phyloP scores from a whole-genome alignment of 2,113 vertebrate species.

The Xiphophorus couchianus region DNA sequence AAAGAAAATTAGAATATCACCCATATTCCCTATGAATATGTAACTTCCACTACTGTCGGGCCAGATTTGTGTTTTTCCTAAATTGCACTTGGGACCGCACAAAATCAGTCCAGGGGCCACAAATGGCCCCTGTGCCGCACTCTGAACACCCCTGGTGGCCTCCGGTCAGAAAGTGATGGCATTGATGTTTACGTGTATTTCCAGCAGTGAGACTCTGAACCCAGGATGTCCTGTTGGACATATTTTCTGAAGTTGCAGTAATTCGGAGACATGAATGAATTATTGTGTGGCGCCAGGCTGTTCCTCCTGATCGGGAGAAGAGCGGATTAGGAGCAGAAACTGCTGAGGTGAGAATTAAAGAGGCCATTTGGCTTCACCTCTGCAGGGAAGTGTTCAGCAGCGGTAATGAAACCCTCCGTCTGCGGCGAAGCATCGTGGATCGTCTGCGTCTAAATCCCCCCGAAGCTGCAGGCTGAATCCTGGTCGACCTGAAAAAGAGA shows the following conservation, averaged over 20 bases:
- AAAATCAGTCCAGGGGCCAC: too few relatives aligned
- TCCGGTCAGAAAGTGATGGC: too few relatives aligned
- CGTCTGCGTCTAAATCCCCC: constrained; percentile 8
- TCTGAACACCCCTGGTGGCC: too few relatives aligned
- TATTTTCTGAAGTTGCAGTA: neutral
- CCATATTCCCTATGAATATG: too few relatives aligned
- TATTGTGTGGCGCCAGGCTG: neutral
- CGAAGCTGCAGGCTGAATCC: constrained; percentile 25
- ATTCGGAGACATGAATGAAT: neutral
- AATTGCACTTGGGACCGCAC: too few relatives aligned
- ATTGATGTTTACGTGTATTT: too few relatives aligned
- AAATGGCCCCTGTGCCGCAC: too few relatives aligned
- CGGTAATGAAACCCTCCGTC: neutral
- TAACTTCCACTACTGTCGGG: too few relatives aligned
- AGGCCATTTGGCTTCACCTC: neutral
- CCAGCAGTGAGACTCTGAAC: neutral
- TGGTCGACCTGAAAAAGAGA: constrained; percentile 32
- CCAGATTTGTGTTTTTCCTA: too few relatives aligned
- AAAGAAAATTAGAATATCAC: too few relatives aligned
- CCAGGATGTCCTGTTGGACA: neutral
- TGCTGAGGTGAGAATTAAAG: neutral
- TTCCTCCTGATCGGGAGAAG: neutral
- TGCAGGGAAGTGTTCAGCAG: neutral
- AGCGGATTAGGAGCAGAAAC: neutral
- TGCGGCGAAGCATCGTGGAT: neutral